A percentile compares a stretch with the other conserved stretches of the same genome.
phyloP scores from a whole-genome alignment of 2,797 vertebrate species.

The Erpetoichthys calabaricus region DNA sequence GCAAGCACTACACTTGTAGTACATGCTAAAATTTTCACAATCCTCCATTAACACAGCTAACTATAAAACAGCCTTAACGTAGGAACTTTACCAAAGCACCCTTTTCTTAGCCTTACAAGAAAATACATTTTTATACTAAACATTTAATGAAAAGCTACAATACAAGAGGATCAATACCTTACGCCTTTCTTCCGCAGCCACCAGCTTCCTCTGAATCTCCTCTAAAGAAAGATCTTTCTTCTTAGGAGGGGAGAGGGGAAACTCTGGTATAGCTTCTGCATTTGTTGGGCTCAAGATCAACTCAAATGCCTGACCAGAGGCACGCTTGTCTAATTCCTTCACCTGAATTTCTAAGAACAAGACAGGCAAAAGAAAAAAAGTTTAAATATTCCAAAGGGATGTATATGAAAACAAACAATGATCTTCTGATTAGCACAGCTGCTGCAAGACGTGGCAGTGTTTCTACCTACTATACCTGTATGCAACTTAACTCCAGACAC shows the following conservation, averaged over 20 bases:
- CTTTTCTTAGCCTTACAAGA: too few relatives aligned
- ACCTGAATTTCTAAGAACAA: conserved; percentile 67
- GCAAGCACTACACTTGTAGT: too few relatives aligned
- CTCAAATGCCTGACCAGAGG: conserved; percentile 89
- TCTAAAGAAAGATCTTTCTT: conserved; percentile 85
- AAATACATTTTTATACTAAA: not conserved
- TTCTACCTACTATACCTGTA: too few relatives aligned
- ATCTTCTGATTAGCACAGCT: too few relatives aligned
- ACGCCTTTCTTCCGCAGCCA: conserved; percentile 85
- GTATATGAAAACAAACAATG: too few relatives aligned
- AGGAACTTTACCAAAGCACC: too few relatives aligned
- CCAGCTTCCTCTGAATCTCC: conserved; percentile 84
- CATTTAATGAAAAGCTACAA: not conserved
- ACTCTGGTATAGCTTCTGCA: conserved; percentile 65
- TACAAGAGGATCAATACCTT: conserved; percentile 49
- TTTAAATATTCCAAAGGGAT: not conserved
- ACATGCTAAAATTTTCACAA: too few relatives aligned
- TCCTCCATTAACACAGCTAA: too few relatives aligned
- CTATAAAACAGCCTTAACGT: too few relatives aligned
- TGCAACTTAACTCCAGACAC: too few relatives aligned
- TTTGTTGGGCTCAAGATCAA: conserved; percentile 76
- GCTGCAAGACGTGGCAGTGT: too few relatives aligned
- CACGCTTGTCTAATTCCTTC: conserved; percentile 83
- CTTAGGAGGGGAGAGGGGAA: conserved; percentile 69
- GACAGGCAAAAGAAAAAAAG: not conserved